These are phyloP conservation scores for Macrotrachela quadricornifera DNA, from an alignment of 1,140 invertebrate species.

Conservation along the genomic window DNA sequence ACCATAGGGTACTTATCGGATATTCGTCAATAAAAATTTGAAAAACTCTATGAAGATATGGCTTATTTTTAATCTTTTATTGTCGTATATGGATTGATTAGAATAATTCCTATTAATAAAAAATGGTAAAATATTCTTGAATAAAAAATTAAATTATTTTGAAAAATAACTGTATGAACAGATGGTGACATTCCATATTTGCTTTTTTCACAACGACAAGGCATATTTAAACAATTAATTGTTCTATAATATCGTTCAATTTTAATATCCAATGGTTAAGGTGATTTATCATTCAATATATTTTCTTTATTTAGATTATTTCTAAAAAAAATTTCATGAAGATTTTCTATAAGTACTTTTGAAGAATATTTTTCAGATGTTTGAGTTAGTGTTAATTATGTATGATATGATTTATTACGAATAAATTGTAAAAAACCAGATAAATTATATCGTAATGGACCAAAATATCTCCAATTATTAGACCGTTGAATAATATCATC, in stretches of 20 bases:
- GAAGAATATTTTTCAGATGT: too few relatives aligned
- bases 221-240: slow-evolving; percentile 53
- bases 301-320: too few relatives aligned
- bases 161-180: slow-evolving; percentile 45
- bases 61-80: too few relatives aligned
- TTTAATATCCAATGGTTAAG: slow-evolving; percentile 28
- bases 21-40: too few relatives aligned
- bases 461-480: slow-evolving; percentile 64
- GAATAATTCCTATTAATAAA: too few relatives aligned
- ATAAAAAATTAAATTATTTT: too few relatives aligned
- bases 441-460: slow-evolving; percentile 55
- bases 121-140: too few relatives aligned
- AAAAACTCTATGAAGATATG: too few relatives aligned
- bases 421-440: slow-evolving; percentile 52
- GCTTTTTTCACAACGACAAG: slow-evolving; percentile 49
- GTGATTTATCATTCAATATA: slow-evolving; percentile 10
- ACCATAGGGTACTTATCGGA: too few relatives aligned
- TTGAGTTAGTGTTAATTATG: slow-evolving; percentile 34
- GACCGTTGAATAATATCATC: slow-evolving; percentile 61
- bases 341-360: too few relatives aligned
- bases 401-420: slow-evolving; percentile 45
- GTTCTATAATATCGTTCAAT: slow-evolving; percentile 44
- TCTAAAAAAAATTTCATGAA: too few relatives aligned
- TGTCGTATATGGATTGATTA: too few relatives aligned
- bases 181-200: slow-evolving; percentile 53